Evolutionary conservation across 2,797 vertebrate species (phyloP), one percentile per base, ranked within the genome.

Genomic region (Helicolenus hilgendorfi): DNA sequence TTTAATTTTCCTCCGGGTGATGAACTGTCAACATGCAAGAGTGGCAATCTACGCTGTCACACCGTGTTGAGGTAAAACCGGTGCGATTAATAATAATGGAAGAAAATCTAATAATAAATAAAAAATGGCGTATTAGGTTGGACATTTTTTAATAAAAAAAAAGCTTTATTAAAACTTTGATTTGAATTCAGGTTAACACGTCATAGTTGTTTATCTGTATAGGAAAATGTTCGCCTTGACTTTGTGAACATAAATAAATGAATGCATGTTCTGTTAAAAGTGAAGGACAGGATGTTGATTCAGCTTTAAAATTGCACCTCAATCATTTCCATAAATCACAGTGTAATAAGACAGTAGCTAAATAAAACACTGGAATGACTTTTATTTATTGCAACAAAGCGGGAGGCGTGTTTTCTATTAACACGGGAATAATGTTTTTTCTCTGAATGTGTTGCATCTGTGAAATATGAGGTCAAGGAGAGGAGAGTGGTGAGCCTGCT

Each of bases 1-100:
- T 92, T 91, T 92, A 82, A 92, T 95, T 95, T 89, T 92, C 83
- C 79, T 76, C 60, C 73, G 36, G 89, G 82, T 53, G 56, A 86
- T 77, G 41, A 83, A 79, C 93, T 95, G 95, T 92, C 92, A 94
- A 85, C 86, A 81, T 77, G 78, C 56, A 86, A 86, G 56, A 76
- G 67, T 65, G 53, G 86, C 86, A 94, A 94, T 94, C 79, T 35
- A 13, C 89, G 31, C 77, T 92, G 91, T 88, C 89, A 92, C 7
- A 55, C 20, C 60, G 86, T 53, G 73, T 33, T 27, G 73, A 85
- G 86, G 81, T 35, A 49, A 78, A 85, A 84, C 72, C 45, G 45
- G n/a, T 60, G 72, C 36, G 59, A 91, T 89, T 89, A 88, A 87
- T 90, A 62, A 41, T 41, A 45, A 18, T 72, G 22, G 35, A 60